Evolutionary conservation across 1,140 invertebrate species (phyloP), one percentile per base, ranked within the genome.

Genomic region (Heliconius himera): DNA sequence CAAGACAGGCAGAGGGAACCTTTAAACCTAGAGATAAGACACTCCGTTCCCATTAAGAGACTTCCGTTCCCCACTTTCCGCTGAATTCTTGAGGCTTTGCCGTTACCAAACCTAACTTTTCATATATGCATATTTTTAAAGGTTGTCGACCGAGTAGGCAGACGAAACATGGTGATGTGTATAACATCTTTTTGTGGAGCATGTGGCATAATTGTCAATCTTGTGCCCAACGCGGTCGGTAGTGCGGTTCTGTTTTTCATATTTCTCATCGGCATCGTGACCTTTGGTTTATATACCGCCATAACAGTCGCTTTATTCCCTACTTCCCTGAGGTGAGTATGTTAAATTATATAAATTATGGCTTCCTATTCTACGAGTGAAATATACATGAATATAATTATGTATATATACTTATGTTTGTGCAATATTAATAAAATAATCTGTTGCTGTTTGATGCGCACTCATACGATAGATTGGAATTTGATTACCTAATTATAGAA

Each of bases 281-380:
- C 85, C 5, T 1, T 87, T 1, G 91, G 91, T 0, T 66, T 92
- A 16, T 91, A 92, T 72, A 88, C 89, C 0, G 87, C 91, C 1
- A 90, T 92, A 2, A 74, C 84, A 3, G 84, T 92, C 0, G 81
- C 90, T 0, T 73, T 89, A 18, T 92, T 91, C 79, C 91, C 91
- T 9, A 92, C 90, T 6, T 79, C 87, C 70, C 74, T 92, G 1
- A 88, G 90, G 90, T 90, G 74, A 81, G 82, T 71, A 11, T 1
- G 8, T 22, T 22, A n/a, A 56, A 56, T 3, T 22, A 56, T 8
- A 22, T n/a, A 20, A 33, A 22, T 73, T 46, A 51, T 6, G 49
- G 49, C 49, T 20, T 18, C 6, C 18, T 51, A 49, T 16, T 49
- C 5, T 49, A 49, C 16, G 11, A 16, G 13, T 49, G 5, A 16